Conservation (phyloP, 2,113 vertebrate genomes). For the Vidua macroura region DNA sequence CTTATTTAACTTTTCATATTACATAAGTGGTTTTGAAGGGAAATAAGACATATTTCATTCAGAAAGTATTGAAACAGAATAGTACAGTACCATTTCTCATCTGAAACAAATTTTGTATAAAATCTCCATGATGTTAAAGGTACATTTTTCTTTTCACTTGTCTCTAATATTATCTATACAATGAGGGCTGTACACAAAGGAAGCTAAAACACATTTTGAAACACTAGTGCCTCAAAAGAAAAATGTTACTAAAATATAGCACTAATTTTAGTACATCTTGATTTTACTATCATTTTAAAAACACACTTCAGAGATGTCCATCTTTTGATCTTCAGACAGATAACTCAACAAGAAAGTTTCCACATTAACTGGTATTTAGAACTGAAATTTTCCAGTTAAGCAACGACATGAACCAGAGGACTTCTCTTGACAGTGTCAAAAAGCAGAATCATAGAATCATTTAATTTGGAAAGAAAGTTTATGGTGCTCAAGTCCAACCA, state of each 20-base stretch:
- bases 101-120: neutral
- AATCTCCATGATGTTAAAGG: neutral
- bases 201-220: neutral
- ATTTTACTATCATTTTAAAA: neutral
- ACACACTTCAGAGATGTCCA: neutral
- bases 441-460: neutral
- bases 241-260: neutral
- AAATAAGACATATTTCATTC: neutral
- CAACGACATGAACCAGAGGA: neutral
- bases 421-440: neutral
- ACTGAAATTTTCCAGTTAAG: neutral
- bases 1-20: neutral
- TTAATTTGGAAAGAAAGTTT: neutral
- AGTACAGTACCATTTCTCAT: neutral
- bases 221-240: neutral
- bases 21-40: neutral
- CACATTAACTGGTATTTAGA: neutral
- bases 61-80: neutral
- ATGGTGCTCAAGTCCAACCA: neutral
- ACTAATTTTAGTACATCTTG: neutral
- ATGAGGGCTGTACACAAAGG: neutral
- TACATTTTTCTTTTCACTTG: neutral
- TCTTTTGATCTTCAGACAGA: neutral
- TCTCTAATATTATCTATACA: neutral
- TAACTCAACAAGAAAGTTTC: neutral